Evolutionary conservation across 1,140 invertebrate species (phyloP).

Genomic region (Onthophagus taurus): DNA sequence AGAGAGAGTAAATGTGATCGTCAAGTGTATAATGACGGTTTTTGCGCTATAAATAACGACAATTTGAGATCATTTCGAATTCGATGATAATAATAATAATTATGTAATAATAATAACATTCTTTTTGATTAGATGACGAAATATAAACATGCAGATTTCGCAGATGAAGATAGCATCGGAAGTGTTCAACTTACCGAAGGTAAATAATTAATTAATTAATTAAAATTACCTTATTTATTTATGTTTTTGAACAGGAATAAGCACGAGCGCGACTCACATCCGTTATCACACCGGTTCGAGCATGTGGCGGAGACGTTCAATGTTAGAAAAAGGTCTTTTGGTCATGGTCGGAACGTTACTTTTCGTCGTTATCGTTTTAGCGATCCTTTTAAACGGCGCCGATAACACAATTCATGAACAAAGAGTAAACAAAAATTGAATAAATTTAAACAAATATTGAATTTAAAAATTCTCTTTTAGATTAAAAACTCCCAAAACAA

Average conservation of each 20-base stretch:
- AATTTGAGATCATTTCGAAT: background rate
- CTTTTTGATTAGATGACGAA: conserved; percentile 46
- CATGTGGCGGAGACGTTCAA: conserved; percentile 53
- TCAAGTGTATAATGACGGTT: too few relatives aligned
- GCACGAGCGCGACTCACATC: conserved; percentile 67
- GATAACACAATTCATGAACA: conserved; percentile 26
- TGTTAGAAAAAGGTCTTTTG: conserved; percentile 49
- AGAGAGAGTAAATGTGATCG: too few relatives aligned
- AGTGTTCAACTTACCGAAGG: conserved; percentile 68
- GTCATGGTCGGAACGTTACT: conserved; percentile 46
- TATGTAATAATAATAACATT: background rate
- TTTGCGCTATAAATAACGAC: too few relatives aligned
- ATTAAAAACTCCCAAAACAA: background rate
- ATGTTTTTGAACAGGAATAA: conserved; percentile 41
- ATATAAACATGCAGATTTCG: conserved; percentile 76
- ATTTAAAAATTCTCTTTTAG: background rate
- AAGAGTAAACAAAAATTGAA: conserved; percentile 17
- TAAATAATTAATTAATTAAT: conserved; percentile 8
- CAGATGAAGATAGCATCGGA: conserved; percentile 66
- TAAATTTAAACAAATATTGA: background rate
- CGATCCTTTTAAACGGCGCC: conserved; percentile 34
- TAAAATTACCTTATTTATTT: background rate
- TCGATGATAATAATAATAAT: background rate
- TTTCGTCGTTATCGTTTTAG: conserved; percentile 52
- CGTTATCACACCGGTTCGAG: conserved; percentile 58